These are phyloP conservation scores for Pycnomerus fuliginosus DNA, from an alignment of 2,888 invertebrate species.

Conservation along the genomic window DNA sequence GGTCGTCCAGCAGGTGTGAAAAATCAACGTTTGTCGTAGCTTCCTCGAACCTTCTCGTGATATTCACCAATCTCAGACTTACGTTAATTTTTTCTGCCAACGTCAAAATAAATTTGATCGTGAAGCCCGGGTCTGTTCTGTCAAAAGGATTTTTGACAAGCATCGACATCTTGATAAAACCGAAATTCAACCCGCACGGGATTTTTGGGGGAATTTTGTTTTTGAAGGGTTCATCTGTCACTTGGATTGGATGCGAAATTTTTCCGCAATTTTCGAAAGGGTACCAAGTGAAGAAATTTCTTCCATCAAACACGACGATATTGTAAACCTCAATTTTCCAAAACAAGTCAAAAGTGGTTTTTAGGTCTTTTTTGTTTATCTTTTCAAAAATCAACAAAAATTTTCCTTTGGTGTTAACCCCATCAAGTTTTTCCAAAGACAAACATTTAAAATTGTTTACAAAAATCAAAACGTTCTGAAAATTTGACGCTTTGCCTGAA, in stretches of 20 bases:
- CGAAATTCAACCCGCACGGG: conserved; percentile 1
- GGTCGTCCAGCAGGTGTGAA: not conserved
- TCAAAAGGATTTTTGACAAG: conserved; percentile 2
- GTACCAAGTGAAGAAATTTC: conserved; percentile 5
- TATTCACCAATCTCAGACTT: not conserved
- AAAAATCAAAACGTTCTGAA: too few species aligned
- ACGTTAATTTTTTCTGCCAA: not conserved
- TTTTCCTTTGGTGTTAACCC: conserved; percentile 5
- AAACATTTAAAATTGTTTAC: conserved; percentile 3
- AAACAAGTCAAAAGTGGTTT: not conserved
- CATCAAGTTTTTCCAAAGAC: too few species aligned
- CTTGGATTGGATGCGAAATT: not conserved
- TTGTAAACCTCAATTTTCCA: conserved; percentile 7
- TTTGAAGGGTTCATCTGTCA: not conserved
- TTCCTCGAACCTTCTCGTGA: too few species aligned
- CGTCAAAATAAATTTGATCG: conserved; percentile 4
- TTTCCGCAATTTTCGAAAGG: conserved; percentile 2
- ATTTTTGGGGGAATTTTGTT: conserved; percentile 8
- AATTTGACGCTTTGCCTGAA: too few species aligned
- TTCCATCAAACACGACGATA: not conserved
- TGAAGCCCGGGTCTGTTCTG: conserved; percentile 4
- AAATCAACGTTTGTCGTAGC: not conserved
- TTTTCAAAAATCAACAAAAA: conserved; percentile 2
- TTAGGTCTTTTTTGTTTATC: not conserved
- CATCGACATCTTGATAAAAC: not conserved